A percentile compares a stretch with the other conserved stretches of the same genome.
These are phyloP conservation scores for Thymelicus lineola DNA, from an alignment of 2,888 invertebrate genomes.

Conservation along the genomic window DNA sequence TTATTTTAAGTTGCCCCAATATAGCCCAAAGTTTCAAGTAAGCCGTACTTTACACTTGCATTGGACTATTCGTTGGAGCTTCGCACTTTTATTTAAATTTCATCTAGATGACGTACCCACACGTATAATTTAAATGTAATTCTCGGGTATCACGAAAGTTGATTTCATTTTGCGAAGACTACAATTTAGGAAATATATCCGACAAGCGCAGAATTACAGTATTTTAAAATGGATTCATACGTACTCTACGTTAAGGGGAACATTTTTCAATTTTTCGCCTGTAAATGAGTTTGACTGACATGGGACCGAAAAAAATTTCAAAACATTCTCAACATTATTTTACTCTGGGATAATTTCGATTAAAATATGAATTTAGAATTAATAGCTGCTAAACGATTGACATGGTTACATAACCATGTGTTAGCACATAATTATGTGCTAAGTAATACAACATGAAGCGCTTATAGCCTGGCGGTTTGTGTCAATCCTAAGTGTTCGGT, in stretches of 20 bases:
- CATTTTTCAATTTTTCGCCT: slow-evolving; percentile 19
- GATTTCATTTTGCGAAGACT: neutral
- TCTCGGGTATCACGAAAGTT: neutral
- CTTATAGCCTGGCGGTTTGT: no score
- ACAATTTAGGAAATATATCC: neutral
- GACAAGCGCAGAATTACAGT: neutral
- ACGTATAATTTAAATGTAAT: neutral
- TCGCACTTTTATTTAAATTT: no score
- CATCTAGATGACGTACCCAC: neutral
- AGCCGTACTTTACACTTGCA: no score
- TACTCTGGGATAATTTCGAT: neutral
- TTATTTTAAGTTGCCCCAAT: no score
- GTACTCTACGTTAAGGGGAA: neutral
- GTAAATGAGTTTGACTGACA: slow-evolving; percentile 33
- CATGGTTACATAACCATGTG: no score
- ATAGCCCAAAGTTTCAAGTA: no score
- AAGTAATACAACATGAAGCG: no score
- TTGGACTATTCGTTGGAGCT: no score
- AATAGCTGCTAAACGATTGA: no score
- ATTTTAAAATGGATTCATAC: neutral
- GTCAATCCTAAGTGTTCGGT: no score
- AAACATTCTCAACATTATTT: slow-evolving; percentile 1
- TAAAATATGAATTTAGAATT: neutral
- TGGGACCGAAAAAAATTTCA: slow-evolving; percentile 19
- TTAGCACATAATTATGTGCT: no score